Conservation (phyloP, 2,113 vertebrate genomes). For the Lathamus discolor region DNA sequence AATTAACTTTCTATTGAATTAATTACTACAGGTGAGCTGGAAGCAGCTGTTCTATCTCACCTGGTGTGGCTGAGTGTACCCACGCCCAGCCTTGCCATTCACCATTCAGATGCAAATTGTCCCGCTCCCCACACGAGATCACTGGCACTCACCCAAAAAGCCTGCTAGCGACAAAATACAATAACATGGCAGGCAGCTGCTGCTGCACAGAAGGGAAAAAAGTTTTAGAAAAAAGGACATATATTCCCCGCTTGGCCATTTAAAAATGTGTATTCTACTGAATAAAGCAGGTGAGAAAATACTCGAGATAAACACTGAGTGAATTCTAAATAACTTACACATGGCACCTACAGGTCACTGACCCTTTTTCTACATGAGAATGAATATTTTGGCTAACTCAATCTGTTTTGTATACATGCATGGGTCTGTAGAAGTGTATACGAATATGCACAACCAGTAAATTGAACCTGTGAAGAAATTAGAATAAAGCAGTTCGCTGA, state of each 20-base stretch:
- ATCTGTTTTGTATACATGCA: not conserved
- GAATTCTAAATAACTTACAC: not conserved
- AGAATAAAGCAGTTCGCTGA: not conserved
- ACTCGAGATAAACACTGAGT: not conserved
- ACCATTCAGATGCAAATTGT: constrained; percentile 40
- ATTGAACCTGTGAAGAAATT: not conserved
- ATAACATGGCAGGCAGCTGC: constrained; percentile 33
- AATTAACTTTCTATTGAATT: constrained; percentile 65
- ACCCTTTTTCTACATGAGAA: not conserved
- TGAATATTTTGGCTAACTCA: not conserved
- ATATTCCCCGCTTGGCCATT: constrained; percentile 12
- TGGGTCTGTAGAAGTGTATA: not conserved
- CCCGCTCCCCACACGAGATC: not conserved
- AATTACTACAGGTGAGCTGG: constrained; percentile 63
- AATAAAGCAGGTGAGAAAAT: constrained; percentile 16
- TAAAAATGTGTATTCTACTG: not conserved
- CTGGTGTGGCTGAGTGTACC: constrained; percentile 21
- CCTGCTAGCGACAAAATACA: constrained; percentile 3
- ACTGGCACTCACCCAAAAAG: constrained; percentile 8
- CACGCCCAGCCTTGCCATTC: not conserved
- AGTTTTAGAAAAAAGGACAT: not conserved
- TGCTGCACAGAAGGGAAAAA: not conserved
- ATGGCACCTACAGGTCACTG: not conserved
- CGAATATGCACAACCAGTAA: not conserved
- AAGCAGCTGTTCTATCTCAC: constrained; percentile 38